A percentile compares a stretch with the other conserved stretches of the same genome.
These are phyloP conservation scores for Procambarus clarkii DNA, from an alignment of 1,140 invertebrate species.

Conservation along the genomic window DNA sequence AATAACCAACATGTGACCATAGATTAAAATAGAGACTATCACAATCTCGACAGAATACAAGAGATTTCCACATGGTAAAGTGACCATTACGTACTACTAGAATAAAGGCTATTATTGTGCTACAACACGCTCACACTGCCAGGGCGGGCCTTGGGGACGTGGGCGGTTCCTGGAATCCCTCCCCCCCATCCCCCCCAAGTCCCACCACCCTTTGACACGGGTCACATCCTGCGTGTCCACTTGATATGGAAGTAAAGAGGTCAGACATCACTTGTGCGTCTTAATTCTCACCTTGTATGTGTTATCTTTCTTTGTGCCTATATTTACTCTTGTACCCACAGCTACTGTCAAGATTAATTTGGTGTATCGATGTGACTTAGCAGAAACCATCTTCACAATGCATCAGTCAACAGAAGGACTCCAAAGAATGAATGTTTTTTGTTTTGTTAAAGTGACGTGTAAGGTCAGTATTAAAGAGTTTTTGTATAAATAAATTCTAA, in stretches of 20 bases:
- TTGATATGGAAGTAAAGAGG: conserved; percentile 65
- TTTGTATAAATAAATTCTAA: no score
- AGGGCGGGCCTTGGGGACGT: conserved; percentile 64
- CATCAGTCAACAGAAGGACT: neutral
- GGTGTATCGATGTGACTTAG: neutral
- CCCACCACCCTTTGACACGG: conserved; percentile 63
- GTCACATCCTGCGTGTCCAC: conserved; percentile 63
- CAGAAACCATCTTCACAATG: neutral
- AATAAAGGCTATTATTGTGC: conserved; percentile 64
- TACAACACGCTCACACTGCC: conserved; percentile 65
- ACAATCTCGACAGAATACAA: conserved; percentile 39
- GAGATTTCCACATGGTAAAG: conserved; percentile 62
- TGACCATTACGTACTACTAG: conserved; percentile 64
- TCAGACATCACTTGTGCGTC: conserved; percentile 52
- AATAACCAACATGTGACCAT: conserved; percentile 56
- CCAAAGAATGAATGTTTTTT: no score
- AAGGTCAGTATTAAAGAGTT: no score
- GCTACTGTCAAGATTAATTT: neutral
- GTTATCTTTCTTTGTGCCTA: neutral
- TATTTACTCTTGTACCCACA: neutral
- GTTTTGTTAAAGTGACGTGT: no score
- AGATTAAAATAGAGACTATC: conserved; percentile 11
- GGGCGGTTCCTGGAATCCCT: conserved; percentile 53
- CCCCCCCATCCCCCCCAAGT: conserved; percentile 42
- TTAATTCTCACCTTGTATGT: conserved; percentile 23